Evolutionary conservation across 2,888 invertebrate species (phyloP), one percentile per base, ranked within the genome.

Genomic region (Perizoma affinitatum): DNA sequence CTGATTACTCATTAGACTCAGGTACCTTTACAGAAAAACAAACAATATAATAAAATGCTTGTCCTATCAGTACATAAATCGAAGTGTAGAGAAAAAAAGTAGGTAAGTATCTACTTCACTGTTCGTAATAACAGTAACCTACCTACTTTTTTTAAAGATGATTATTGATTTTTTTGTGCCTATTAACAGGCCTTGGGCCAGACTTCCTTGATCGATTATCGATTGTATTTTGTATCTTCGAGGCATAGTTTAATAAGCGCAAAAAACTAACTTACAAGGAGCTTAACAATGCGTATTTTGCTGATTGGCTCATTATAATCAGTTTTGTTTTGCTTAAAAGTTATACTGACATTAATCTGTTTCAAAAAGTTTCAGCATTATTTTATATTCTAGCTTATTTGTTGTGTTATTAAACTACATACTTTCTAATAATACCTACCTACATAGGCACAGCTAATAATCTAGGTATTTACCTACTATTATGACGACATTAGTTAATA

Each of bases 171-270:
- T 68, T 68, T 67, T 70, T 70, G 57, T 53, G 47, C 38, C 38
- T 6, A 38, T 38, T 6, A 22, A n/a, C 34, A 54, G 44, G 59
- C 69, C 69, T 69, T 69, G 65, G 42, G 22, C 40, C 22, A 36
- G 6, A 57, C 63, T 67, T 67, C 69, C 69, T 58, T 51, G 63
- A 63, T 67, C 65, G 60, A 67, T 67, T 62, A 50, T 49, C 56
- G 65, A 69, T 69, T 36, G 42, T 59, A 65, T 62, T 63, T 69
- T 36, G 42, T 59, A 65, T 62, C 64, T 62, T 52, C 57, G 51
- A 48, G 44, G 61, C 58, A 67, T 67, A 68, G 68, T 70, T 66
- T 59, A 59, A 60, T 59, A 61, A 59, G 54, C 48, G 65, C 54
- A 68, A 66, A 66, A 22, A n/a, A n/a, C n/a, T n/a, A n/a, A 62